Percentiles rank a stretch among this genome's conserved stretches.
Evolutionary conservation across 2,113 vertebrate genomes (phyloP).

Genomic region (Caranx melampygus): DNA sequence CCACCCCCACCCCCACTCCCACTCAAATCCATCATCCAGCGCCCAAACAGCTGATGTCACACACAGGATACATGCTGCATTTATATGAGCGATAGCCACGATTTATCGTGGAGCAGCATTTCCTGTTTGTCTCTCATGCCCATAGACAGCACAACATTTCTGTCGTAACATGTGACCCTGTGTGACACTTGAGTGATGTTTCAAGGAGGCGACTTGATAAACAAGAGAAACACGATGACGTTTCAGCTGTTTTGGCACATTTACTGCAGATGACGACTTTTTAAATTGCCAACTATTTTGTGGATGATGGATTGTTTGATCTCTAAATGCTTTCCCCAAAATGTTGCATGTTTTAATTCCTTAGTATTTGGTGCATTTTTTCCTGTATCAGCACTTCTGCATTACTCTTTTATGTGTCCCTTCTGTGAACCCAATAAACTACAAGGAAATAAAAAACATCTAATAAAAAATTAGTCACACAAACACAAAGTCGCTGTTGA

Average conservation of each 20-base stretch:
- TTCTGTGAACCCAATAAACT: too few species aligned
- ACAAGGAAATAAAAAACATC: too few species aligned
- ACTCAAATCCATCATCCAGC: neutral
- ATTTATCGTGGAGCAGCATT: neutral
- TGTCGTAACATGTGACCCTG: neutral
- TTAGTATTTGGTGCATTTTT: too few species aligned
- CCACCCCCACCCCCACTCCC: neutral
- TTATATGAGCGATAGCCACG: neutral
- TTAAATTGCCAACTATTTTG: too few species aligned
- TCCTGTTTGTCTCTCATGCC: conserved; percentile 25
- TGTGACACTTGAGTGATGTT: neutral
- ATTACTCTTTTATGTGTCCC: too few species aligned
- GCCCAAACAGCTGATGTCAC: conserved; percentile 52
- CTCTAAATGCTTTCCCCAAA: neutral
- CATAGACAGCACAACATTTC: neutral
- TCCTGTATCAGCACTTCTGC: too few species aligned
- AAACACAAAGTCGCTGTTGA: too few species aligned
- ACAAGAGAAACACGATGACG: neutral
- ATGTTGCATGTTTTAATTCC: too few species aligned
- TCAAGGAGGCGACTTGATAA: neutral
- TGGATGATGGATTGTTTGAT: neutral
- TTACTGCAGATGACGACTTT: neutral
- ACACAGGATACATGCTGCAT: neutral
- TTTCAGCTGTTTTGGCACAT: neutral
- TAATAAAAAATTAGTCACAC: too few species aligned